Percentiles rank a stretch among this genome's conserved stretches.
These are phyloP conservation scores for Cyprinodon diabolis DNA, from an alignment of 2,797 vertebrate genomes.

Conservation along the genomic window DNA sequence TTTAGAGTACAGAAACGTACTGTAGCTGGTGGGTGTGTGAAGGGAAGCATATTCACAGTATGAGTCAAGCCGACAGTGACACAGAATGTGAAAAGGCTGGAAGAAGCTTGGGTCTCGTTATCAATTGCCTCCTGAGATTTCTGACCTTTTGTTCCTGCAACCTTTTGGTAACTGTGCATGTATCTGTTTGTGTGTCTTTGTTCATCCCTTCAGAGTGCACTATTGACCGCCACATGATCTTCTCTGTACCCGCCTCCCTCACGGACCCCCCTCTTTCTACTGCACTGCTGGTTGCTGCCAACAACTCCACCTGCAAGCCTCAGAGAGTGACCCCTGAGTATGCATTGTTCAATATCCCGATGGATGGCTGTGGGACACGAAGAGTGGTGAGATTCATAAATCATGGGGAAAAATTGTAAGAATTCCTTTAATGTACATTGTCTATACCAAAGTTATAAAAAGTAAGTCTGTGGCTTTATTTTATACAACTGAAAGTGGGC, in stretches of 20 bases:
- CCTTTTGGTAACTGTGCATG: conserved; percentile 50
- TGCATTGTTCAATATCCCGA: conserved; percentile 81
- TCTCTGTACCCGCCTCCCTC: conserved; percentile 76
- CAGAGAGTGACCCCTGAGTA: conserved; percentile 68
- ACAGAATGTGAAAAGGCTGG: conserved; percentile 57
- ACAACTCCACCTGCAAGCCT: conserved; percentile 74
- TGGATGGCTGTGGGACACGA: conserved; percentile 79
- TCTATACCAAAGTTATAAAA: not conserved
- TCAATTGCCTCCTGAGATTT: conserved; percentile 66
- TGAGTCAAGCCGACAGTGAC: conserved; percentile 55
- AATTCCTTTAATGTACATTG: too few relatives aligned
- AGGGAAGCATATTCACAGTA: conserved; percentile 40
- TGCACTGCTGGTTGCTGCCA: conserved; percentile 64
- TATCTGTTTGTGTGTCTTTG: conserved; percentile 26
- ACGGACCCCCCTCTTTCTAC: conserved; percentile 77
- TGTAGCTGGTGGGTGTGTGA: conserved; percentile 41
- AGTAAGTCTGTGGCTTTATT: too few relatives aligned
- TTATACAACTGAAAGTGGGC: too few relatives aligned
- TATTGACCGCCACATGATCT: conserved; percentile 82
- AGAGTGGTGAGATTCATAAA: conserved; percentile 69
- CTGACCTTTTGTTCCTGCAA: conserved; percentile 68
- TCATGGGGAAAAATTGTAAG: not conserved
- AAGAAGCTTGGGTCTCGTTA: conserved; percentile 67
- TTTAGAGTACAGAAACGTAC: conserved; percentile 37
- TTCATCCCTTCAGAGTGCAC: conserved; percentile 78